Evolutionary conservation across 2,888 invertebrate genomes (phyloP).

Genomic region (Melanostoma scalare): DNA sequence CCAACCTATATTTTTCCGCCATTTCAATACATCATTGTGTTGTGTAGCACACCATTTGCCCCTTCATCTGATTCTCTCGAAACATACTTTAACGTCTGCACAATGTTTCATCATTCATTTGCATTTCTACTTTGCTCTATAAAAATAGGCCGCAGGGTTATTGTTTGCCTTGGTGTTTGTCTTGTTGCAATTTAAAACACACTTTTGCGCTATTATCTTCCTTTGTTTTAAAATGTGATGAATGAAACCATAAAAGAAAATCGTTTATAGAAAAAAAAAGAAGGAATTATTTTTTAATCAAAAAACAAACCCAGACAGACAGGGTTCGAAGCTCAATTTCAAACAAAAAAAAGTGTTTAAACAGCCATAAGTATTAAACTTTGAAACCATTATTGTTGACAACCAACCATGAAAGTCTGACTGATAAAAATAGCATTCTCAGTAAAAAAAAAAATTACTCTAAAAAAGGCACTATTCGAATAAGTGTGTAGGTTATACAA

Average conservation of each 20-base stretch:
- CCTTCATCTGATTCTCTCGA: neutral
- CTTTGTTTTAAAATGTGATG: no score
- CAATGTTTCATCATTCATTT: neutral
- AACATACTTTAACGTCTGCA: neutral
- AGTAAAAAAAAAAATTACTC: slow-evolving; percentile 5
- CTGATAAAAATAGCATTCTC: slow-evolving; percentile 36
- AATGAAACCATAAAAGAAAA: neutral
- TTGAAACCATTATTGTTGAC: slow-evolving; percentile 48
- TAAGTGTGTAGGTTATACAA: neutral
- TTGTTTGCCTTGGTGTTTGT: neutral
- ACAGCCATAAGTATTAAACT: slow-evolving; percentile 51
- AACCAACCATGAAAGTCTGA: slow-evolving; percentile 50
- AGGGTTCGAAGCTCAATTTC: slow-evolving; percentile 47
- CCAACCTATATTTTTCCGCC: neutral
- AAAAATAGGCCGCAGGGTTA: slow-evolving; percentile 15
- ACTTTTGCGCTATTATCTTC: no score
- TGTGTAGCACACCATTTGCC: neutral
- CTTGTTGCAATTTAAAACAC: no score
- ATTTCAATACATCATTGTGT: neutral
- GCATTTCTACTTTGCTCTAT: neutral
- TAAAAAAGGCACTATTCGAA: neutral
- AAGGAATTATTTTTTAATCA: neutral
- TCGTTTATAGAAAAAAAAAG: neutral
- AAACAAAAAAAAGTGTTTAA: neutral
- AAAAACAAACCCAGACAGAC: slow-evolving; percentile 3